These are phyloP conservation scores for Entosphenus tridentatus DNA, from an alignment of 2,113 vertebrate genomes.

Conservation along the genomic window DNA sequence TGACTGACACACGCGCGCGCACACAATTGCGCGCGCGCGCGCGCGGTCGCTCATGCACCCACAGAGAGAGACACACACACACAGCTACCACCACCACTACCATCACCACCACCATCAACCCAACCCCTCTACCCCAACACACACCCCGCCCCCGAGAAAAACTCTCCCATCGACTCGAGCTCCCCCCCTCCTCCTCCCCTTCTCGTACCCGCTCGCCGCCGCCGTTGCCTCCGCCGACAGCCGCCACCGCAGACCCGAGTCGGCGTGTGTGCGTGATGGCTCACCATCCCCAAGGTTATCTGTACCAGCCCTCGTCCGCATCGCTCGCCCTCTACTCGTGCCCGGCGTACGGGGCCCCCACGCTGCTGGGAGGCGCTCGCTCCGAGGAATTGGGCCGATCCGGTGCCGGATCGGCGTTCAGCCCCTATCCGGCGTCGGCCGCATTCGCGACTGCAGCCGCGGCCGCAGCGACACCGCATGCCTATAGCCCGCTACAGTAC, in stretches of 20 bases:
- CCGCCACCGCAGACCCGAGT: constrained; percentile 33
- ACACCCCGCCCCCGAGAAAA: no score
- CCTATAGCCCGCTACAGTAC: constrained; percentile 57
- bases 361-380: constrained; percentile 66
- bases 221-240: constrained; percentile 23
- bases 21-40: no score
- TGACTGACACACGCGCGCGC: no score
- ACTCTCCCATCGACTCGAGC: background rate
- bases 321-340: constrained; percentile 93
- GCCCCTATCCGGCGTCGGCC: constrained; percentile 81
- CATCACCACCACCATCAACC: no score
- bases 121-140: no score
- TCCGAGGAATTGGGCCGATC: constrained; percentile 76
- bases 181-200: constrained; percentile 7
- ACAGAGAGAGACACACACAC: no score
- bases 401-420: constrained; percentile 84
- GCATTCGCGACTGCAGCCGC: constrained; percentile 53
- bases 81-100: no score
- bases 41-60: no score
- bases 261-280: no score
- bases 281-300: constrained; percentile 92
- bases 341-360: constrained; percentile 69
- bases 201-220: constrained; percentile 4
- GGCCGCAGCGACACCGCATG: constrained; percentile 61
- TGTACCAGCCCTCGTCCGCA: constrained; percentile 82